Evolutionary conservation across 2,113 vertebrate genomes (phyloP).

Genomic region (Poeciliopsis turrubarensis): DNA sequence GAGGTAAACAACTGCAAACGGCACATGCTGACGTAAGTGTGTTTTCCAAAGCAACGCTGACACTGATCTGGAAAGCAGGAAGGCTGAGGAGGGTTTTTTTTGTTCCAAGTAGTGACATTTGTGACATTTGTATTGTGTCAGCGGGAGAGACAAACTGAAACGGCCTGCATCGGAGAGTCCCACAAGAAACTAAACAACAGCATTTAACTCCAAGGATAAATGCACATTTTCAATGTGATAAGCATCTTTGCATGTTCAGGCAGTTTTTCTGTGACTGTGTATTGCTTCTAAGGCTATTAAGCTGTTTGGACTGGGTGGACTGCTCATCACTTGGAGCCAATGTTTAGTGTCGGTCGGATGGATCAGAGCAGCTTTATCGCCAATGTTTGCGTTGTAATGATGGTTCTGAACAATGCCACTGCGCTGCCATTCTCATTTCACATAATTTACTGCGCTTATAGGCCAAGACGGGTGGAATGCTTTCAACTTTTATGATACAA

Average conservation of each 20-base stretch:
- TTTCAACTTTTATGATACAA: constrained; percentile 75
- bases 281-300: background rate
- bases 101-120: background rate
- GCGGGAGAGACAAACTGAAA: background rate
- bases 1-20: constrained; percentile 12
- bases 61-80: background rate
- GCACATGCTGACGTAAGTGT: constrained; percentile 1
- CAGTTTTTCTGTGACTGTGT: background rate
- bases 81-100: background rate
- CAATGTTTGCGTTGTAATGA: constrained; percentile 36
- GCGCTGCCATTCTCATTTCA: constrained; percentile 41
- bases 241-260: background rate
- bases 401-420: constrained; percentile 59
- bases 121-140: background rate
- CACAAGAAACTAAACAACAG: background rate
- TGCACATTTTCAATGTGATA: background rate
- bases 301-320: background rate
- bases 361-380: constrained; percentile 14
- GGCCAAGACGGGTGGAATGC: constrained; percentile 68
- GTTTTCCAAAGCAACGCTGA: constrained; percentile 1
- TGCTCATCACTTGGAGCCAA: background rate
- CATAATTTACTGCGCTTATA: constrained; percentile 62
- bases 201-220: background rate
- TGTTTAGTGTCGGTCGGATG: background rate
- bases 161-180: background rate